These are phyloP conservation scores for Hydrotaea diabolus DNA, from an alignment of 2,888 invertebrate genomes.

Conservation along the genomic window DNA sequence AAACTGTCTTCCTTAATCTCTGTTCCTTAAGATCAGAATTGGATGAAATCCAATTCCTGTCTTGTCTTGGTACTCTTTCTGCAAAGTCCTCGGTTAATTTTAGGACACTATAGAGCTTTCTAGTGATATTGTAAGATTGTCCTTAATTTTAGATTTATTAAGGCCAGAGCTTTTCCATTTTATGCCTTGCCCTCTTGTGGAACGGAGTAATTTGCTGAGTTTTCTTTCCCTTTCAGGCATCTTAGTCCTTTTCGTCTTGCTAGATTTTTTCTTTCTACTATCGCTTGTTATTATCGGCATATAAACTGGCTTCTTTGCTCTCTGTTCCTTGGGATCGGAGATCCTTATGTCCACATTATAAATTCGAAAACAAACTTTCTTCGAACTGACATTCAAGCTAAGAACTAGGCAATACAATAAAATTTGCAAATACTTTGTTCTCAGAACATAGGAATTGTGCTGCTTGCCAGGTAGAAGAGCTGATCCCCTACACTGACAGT, in stretches of 20 bases:
- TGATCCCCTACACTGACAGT: slow-evolving; percentile 84
- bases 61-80: no score
- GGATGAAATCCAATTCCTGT: no score
- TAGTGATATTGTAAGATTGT: no score
- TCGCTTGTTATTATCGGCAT: not conserved
- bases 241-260: not conserved
- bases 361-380: slow-evolving; percentile 82
- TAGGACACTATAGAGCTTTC: no score
- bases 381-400: slow-evolving; percentile 82
- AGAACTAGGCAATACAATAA: slow-evolving; percentile 84
- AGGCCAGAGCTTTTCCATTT: no score
- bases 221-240: not conserved
- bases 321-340: slow-evolving; percentile 17
- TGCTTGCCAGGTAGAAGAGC: slow-evolving; percentile 84
- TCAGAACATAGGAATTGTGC: slow-evolving; percentile 83
- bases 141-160: no score
- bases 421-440: slow-evolving; percentile 83
- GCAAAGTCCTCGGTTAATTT: no score
- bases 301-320: no score
- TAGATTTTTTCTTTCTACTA: not conserved
- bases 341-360: slow-evolving; percentile 76
- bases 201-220: not conserved
- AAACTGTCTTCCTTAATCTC: no score
- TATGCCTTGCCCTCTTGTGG: no score
- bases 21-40: no score